Evolutionary conservation across 2,797 vertebrate species (phyloP), one percentile per base, ranked within the genome.

Genomic region (Thunnus albacares): DNA sequence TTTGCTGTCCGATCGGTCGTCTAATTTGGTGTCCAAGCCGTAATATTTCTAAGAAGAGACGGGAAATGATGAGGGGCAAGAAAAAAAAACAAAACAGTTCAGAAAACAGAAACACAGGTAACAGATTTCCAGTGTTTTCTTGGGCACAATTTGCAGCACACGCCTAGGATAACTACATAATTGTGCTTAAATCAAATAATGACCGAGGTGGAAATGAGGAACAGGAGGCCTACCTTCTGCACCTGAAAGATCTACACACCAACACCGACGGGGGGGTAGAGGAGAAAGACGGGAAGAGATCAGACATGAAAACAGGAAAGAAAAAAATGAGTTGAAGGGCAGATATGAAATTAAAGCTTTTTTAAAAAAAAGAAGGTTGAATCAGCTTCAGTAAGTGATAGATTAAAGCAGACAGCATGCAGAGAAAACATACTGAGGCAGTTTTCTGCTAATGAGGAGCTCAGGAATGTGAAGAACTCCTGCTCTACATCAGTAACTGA

Each of bases 241-340:
- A 99, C 97, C 94, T 99, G 97, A 95, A 97, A 99, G 95, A 98
- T 97, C 98, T 98, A 96, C 35, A 90, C 76, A 80, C 22, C 85
- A 81, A 41, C 72, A 88, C 53, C 35, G 61, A 78, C 60, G 77
- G 41, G 90, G 62, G 89, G 86, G 91, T 15, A 89, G 80, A 80
- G 45, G 77, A 47, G 64, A 79, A 51, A 63, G 55, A 67, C 33
- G 1, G 53, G 68, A 76, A 72, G 69, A 75, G 80, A 63, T 17
- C 30, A 74, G 51, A 79, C 30, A 84, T 47, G 67, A 73, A 70
- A 75, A 57, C 7, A 33, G 35, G 28, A 41, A 24, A 77, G 24
- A 38, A 61, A 17, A 61, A 76, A 79, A 61, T 30, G 1, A 77
- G 6, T 65, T 38, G 5, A 24, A 60, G 56, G 56, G 77, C 45